These are phyloP conservation scores for Microctenopoma steveboyesi DNA, from an alignment of 2,797 vertebrate genomes.

Conservation along the genomic window DNA sequence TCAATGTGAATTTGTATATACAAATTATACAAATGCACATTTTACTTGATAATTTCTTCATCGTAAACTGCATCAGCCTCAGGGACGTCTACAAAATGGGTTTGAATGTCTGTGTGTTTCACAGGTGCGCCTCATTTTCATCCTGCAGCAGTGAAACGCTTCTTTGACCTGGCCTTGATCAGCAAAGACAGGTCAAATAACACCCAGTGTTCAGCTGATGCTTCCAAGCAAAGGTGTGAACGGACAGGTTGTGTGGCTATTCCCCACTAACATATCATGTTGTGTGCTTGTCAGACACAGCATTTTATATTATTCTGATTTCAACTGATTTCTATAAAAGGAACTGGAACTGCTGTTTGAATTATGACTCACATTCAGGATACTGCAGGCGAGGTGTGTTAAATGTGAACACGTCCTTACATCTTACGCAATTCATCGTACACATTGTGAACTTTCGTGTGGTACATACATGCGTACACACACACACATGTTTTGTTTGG, in stretches of 20 bases:
- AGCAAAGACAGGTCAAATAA: conserved; percentile 59
- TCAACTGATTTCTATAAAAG: conserved; percentile 6
- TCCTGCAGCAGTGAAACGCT: conserved; percentile 16
- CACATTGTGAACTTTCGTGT: background rate
- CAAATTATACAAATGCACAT: background rate
- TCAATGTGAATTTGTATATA: background rate
- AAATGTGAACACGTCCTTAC: background rate
- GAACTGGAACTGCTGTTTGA: background rate
- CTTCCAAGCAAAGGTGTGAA: conserved; percentile 60
- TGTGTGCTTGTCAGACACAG: conserved; percentile 4
- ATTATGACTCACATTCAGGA: conserved; percentile 1
- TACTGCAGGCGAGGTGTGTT: background rate
- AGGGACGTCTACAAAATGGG: background rate
- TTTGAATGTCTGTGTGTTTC: conserved; percentile 33
- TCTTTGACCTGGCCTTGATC: conserved; percentile 21
- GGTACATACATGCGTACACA: background rate
- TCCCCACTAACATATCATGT: conserved; percentile 22
- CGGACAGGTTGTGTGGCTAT: conserved; percentile 39
- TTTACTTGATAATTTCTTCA: background rate
- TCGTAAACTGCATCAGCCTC: background rate
- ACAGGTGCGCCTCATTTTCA: conserved; percentile 44
- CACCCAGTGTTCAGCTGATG: conserved; percentile 49
- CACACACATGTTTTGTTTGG: conserved; percentile 32
- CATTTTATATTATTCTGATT: conserved; percentile 1
- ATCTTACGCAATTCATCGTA: background rate